These are phyloP conservation scores for Falco columbarius DNA, from an alignment of 2,797 vertebrate genomes.

Conservation along the genomic window DNA sequence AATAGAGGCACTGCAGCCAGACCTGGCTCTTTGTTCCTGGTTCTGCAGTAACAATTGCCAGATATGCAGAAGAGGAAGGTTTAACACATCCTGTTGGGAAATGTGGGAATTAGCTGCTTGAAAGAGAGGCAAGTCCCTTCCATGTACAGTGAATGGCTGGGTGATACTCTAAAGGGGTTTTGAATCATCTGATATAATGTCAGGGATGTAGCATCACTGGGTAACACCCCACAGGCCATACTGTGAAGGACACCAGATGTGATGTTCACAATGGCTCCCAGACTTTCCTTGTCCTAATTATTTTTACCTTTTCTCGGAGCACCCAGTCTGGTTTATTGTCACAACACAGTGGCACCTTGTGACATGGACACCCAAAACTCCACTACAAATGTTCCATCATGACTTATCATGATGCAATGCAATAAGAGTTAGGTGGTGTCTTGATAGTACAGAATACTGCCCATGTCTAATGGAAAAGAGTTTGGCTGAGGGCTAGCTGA, in stretches of 20 bases:
- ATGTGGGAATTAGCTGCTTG: neutral
- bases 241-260: neutral
- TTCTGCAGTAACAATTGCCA: neutral
- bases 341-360: neutral
- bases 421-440: neutral
- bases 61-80: neutral
- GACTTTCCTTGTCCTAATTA: neutral
- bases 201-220: neutral
- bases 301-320: neutral
- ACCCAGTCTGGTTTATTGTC: neutral
- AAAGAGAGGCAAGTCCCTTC: neutral
- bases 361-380: neutral
- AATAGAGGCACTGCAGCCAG: neutral
- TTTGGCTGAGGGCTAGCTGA: neutral
- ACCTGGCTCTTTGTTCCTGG: neutral
- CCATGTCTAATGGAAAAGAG: neutral
- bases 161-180: neutral
- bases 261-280: neutral
- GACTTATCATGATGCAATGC: neutral
- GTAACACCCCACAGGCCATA: neutral
- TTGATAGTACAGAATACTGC: neutral
- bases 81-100: neutral
- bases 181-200: neutral
- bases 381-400: neutral
- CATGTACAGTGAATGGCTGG: neutral